These are phyloP conservation scores for Mylabris phalerata DNA, from an alignment of 1,140 invertebrate genomes.

Conservation along the genomic window DNA sequence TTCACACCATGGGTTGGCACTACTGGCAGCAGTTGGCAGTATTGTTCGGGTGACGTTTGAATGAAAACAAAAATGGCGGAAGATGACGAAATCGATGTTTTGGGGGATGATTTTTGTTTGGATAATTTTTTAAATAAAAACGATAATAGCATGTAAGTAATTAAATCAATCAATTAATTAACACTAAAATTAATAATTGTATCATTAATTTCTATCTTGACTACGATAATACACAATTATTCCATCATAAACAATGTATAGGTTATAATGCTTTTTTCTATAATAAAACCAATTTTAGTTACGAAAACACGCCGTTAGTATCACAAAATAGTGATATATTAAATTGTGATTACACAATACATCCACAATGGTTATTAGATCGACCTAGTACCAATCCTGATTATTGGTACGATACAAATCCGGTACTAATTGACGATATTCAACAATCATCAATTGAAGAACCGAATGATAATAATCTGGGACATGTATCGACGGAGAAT, in stretches of 20 bases:
- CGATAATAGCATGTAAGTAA: slow-evolving; percentile 34
- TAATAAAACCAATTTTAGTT: slow-evolving; percentile 25
- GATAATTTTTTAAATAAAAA: slow-evolving; percentile 33
- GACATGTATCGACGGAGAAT: slow-evolving; percentile 32
- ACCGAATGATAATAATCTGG: slow-evolving; percentile 16
- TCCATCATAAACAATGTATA: not conserved
- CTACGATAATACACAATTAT: not conserved
- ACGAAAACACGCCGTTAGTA: slow-evolving; percentile 45
- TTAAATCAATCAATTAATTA: no score
- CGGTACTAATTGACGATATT: no score
- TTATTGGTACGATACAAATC: slow-evolving; percentile 31
- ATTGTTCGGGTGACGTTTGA: no score
- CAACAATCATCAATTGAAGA: no score
- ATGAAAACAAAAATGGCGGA: slow-evolving; percentile 34
- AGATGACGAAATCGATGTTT: slow-evolving; percentile 42
- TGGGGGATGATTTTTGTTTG: slow-evolving; percentile 40
- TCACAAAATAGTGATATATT: slow-evolving; percentile 48
- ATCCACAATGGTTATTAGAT: slow-evolving; percentile 61
- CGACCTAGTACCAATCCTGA: slow-evolving; percentile 46
- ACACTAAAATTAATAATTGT: not conserved
- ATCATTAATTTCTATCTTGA: not conserved
- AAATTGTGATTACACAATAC: slow-evolving; percentile 55
- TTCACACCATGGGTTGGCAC: no score
- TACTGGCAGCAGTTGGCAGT: no score
- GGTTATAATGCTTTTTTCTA: not conserved